phyloP scores from a whole-genome alignment of 2,797 vertebrate species.

The Odontamblyopus rebecca region DNA sequence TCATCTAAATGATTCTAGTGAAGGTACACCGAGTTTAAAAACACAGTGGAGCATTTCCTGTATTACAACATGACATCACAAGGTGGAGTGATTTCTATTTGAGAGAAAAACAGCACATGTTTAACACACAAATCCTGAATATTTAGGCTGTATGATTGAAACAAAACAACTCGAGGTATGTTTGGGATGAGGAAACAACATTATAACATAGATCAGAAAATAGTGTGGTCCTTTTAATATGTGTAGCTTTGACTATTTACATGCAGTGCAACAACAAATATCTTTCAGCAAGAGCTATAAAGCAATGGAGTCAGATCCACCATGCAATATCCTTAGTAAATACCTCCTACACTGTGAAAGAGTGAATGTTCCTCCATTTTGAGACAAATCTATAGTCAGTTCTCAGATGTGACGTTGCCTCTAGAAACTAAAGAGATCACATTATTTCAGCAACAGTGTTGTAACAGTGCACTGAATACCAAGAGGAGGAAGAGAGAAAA shows the following conservation, averaged over 20 bases:
- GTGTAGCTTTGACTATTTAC: neutral
- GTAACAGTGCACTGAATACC: slow-evolving; percentile 24
- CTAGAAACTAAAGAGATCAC: slow-evolving; percentile 16
- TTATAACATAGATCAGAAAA: too few species aligned
- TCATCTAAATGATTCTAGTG: too few species aligned
- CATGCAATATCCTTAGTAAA: neutral
- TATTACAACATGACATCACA: too few species aligned
- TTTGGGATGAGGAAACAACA: too few species aligned
- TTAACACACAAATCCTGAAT: too few species aligned
- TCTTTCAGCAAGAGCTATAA: neutral
- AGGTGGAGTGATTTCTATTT: too few species aligned
- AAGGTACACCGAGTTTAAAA: too few species aligned
- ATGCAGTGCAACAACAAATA: neutral
- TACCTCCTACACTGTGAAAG: neutral
- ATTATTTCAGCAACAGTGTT: slow-evolving; percentile 23
- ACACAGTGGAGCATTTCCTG: too few species aligned
- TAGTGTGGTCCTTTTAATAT: too few species aligned
- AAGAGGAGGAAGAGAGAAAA: slow-evolving; percentile 5
- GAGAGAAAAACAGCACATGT: too few species aligned
- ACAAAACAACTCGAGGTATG: too few species aligned
- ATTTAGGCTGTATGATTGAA: too few species aligned
- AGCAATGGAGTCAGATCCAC: neutral
- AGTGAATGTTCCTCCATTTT: slow-evolving; percentile 1
- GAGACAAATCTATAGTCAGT: neutral
- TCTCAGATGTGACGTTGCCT: neutral